Evolutionary conservation across 2,888 invertebrate genomes (phyloP).

Genomic region (Deilephila elpenor): DNA sequence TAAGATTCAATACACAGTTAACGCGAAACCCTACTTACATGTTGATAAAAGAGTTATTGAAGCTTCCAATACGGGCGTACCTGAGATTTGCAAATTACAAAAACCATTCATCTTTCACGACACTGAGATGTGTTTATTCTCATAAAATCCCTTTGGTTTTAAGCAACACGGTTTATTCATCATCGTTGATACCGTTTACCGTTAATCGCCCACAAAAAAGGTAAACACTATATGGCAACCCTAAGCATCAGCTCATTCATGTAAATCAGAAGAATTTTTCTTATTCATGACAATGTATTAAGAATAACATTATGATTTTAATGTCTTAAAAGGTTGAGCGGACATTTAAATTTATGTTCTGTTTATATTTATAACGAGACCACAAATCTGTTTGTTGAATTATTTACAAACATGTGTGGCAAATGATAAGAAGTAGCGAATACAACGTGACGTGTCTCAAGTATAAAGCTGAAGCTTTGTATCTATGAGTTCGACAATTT

Average conservation of each 20-base stretch:
- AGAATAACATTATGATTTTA: slow-evolving; percentile 27
- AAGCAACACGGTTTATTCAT: neutral
- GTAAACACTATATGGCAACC: neutral
- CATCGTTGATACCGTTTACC: neutral
- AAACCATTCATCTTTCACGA: too few relatives aligned
- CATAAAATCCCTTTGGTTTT: too few relatives aligned
- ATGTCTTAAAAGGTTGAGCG: slow-evolving; percentile 19
- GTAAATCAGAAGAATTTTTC: slow-evolving; percentile 24
- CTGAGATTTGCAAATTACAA: too few relatives aligned
- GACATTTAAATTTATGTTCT: slow-evolving; percentile 24
- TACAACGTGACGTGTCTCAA: neutral
- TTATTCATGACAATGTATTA: slow-evolving; percentile 28
- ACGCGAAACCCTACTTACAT: too few relatives aligned
- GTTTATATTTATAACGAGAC: slow-evolving; percentile 25
- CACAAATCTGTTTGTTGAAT: slow-evolving; percentile 14
- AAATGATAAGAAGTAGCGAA: neutral
- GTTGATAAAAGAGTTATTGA: too few relatives aligned
- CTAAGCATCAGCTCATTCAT: slow-evolving; percentile 8
- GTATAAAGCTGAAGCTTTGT: too few relatives aligned
- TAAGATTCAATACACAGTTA: too few relatives aligned
- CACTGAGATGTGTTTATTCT: too few relatives aligned
- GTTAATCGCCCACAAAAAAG: neutral
- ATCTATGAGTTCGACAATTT: too few relatives aligned
- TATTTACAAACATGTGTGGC: slow-evolving; percentile 17
- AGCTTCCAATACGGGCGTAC: too few relatives aligned